Percentiles rank a stretch among this genome's conserved stretches.
These are phyloP conservation scores for Chiloscyllium plagiosum DNA, from an alignment of 2,113 vertebrate genomes.

Conservation along the genomic window DNA sequence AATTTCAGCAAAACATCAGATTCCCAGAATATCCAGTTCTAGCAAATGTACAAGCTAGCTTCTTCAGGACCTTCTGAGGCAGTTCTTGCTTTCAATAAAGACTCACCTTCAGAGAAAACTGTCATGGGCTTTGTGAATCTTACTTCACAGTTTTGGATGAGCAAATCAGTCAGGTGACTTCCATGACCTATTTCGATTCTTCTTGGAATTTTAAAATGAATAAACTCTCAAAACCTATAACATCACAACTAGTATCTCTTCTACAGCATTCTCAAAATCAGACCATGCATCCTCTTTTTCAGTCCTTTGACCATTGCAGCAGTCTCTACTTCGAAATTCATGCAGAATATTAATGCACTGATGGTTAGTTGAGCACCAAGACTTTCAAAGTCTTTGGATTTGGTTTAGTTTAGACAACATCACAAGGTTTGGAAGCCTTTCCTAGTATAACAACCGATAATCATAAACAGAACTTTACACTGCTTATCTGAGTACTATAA, in stretches of 20 bases:
- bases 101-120: neutral
- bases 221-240: neutral
- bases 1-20: neutral
- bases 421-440: neutral
- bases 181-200: no score
- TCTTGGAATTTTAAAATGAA: neutral
- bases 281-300: neutral
- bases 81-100: neutral
- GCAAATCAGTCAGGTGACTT: neutral
- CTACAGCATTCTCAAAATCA: neutral
- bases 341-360: neutral
- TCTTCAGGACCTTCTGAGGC: neutral
- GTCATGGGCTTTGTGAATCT: neutral
- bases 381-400: neutral
- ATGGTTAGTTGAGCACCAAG: neutral
- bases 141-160: neutral
- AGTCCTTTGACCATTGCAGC: neutral
- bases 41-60: neutral
- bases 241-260: neutral
- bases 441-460: neutral
- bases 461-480: neutral
- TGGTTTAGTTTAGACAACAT: no score
- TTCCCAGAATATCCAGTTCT: neutral
- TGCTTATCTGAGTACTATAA: neutral
- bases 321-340: neutral